Conservation (phyloP, 2,797 vertebrate genomes). For the Tragopan temminckii region DNA sequence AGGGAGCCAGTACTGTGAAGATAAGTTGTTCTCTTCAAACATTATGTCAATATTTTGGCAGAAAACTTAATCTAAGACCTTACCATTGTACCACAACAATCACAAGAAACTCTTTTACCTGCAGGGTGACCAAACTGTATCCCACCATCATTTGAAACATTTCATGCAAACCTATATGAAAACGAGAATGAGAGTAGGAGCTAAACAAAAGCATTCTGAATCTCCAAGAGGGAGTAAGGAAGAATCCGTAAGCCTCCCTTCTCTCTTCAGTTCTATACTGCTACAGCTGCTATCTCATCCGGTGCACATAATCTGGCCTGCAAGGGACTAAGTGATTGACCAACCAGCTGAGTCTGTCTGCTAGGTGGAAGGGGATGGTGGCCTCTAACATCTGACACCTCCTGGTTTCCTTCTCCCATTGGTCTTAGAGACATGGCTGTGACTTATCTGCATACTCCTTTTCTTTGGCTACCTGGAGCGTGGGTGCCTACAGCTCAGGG, state of each 20-base stretch:
- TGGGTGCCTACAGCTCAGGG: not conserved
- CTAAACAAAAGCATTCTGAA: not conserved
- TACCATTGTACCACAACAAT: not conserved
- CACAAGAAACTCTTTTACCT: not conserved
- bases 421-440: not conserved
- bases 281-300: not conserved
- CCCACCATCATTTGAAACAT: not conserved
- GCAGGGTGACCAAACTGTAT: not conserved
- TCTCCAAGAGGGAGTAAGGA: not conserved
- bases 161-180: not conserved
- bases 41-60: not conserved
- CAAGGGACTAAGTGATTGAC: not conserved
- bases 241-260: not conserved
- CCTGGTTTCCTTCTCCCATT: not conserved
- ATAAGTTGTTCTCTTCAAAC: not conserved
- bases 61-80: not conserved
- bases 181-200: not conserved
- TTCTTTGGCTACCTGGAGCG: not conserved
- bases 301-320: not conserved
- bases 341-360: not conserved
- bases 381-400: not conserved
- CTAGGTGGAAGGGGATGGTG: not conserved
- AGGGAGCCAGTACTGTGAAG: not conserved
- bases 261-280: rapidly evolving
- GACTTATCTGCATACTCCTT: not conserved